Percentiles rank a stretch among this genome's conserved stretches.
Evolutionary conservation across 2,888 invertebrate species (phyloP).

Genomic region (Oscheius sp.): DNA sequence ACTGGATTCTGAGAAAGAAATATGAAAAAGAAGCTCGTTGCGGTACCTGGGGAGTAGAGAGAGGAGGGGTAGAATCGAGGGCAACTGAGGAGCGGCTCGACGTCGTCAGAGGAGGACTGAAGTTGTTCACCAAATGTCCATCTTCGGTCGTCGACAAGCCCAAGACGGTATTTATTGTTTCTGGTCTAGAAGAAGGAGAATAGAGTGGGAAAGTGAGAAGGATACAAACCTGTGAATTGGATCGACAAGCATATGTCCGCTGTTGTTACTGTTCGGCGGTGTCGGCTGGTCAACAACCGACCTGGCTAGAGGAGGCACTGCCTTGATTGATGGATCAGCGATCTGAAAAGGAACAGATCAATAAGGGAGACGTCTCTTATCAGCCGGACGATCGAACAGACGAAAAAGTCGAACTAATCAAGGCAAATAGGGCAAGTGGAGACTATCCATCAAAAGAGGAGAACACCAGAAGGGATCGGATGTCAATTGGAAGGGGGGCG

Average conservation of each 20-base stretch:
- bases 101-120: constrained; percentile 53
- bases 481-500: neutral
- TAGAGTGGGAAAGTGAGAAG: neutral
- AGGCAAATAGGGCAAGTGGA: constrained; percentile 3
- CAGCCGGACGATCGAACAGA: neutral
- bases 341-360: constrained; percentile 45
- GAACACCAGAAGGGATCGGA: neutral
- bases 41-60: constrained; percentile 19
- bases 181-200: constrained; percentile 17
- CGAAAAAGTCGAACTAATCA: neutral
- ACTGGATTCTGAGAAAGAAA: too few relatives aligned
- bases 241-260: constrained; percentile 50
- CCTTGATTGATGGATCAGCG: constrained; percentile 60
- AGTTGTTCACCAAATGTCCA: constrained; percentile 37
- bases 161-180: constrained; percentile 31
- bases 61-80: constrained; percentile 49
- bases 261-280: constrained; percentile 43
- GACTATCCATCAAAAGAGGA: neutral
- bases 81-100: constrained; percentile 52
- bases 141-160: constrained; percentile 35
- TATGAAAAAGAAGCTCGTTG: too few relatives aligned
- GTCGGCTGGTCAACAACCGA: constrained; percentile 28
- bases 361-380: neutral
- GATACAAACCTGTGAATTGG: constrained; percentile 38
- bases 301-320: constrained; percentile 45